These are phyloP conservation scores for Operophtera brumata DNA, from an alignment of 2,888 invertebrate genomes.

Conservation along the genomic window DNA sequence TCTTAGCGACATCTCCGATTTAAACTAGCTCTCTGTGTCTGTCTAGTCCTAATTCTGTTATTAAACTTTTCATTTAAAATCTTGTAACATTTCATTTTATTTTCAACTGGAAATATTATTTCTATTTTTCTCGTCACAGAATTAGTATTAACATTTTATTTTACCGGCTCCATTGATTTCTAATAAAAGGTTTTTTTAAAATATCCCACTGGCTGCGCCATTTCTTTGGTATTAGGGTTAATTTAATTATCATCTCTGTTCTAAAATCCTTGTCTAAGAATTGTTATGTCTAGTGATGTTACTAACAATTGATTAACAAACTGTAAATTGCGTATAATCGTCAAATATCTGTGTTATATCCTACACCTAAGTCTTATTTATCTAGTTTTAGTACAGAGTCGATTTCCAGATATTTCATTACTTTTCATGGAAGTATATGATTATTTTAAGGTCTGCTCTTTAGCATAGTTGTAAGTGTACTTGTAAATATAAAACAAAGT, in stretches of 20 bases:
- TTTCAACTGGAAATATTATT: no score
- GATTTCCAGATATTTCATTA: conserved; percentile 6
- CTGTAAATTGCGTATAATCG: conserved; percentile 34
- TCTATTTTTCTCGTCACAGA: no score
- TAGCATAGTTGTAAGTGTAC: conserved; percentile 13
- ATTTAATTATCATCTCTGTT: no score
- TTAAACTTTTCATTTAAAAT: no score
- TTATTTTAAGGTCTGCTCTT: neutral
- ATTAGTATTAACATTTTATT: no score
- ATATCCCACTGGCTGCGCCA: conserved; percentile 4
- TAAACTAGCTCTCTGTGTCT: no score
- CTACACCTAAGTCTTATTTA: conserved; percentile 27
- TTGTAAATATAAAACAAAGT: conserved; percentile 57
- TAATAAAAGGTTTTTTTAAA: neutral
- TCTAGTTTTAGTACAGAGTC: conserved; percentile 12
- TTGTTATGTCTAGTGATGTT: conserved; percentile 2
- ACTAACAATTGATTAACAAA: conserved; percentile 32
- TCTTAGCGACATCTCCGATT: neutral
- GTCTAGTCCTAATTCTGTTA: no score
- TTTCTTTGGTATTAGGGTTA: neutral
- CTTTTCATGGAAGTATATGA: neutral
- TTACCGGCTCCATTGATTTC: no score
- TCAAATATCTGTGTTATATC: conserved; percentile 43
- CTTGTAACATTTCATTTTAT: no score
- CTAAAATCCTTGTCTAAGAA: neutral